Conservation (phyloP, 2,113 vertebrate species). For the Thinocorus orbignyianus region DNA sequence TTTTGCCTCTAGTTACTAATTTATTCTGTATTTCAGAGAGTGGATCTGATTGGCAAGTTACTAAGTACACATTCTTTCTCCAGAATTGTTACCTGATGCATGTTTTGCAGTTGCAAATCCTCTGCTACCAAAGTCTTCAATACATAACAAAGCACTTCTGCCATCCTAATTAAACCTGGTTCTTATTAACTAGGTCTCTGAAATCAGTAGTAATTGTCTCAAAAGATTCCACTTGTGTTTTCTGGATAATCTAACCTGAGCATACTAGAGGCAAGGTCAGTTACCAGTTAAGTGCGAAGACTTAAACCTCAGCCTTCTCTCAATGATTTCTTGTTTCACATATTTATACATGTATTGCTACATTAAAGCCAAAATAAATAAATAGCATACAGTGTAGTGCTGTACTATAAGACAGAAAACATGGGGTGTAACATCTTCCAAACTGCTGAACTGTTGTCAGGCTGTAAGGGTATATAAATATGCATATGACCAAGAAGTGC, state of each 20-base stretch:
- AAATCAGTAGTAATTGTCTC: neutral
- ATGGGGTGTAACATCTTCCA: neutral
- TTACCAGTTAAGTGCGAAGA: neutral
- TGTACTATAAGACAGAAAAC: neutral
- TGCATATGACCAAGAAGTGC: neutral
- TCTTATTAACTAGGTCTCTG: neutral
- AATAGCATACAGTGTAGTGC: neutral
- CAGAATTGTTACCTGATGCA: neutral
- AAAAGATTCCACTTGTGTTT: neutral
- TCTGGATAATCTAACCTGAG: neutral
- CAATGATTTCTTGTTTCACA: neutral
- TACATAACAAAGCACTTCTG: neutral
- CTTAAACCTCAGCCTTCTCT: neutral
- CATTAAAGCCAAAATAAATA: neutral
- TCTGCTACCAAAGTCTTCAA: neutral
- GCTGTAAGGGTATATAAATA: neutral
- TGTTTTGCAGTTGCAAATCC: neutral
- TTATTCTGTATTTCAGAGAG: neutral
- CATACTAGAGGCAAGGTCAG: neutral
- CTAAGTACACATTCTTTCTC: neutral
- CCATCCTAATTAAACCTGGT: neutral
- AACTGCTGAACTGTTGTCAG: too few species aligned
- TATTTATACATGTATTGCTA: neutral
- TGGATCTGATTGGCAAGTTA: neutral
- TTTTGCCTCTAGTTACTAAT: neutral